These are phyloP conservation scores for Pipa parva DNA, from an alignment of 2,113 vertebrate genomes.

Conservation along the genomic window DNA sequence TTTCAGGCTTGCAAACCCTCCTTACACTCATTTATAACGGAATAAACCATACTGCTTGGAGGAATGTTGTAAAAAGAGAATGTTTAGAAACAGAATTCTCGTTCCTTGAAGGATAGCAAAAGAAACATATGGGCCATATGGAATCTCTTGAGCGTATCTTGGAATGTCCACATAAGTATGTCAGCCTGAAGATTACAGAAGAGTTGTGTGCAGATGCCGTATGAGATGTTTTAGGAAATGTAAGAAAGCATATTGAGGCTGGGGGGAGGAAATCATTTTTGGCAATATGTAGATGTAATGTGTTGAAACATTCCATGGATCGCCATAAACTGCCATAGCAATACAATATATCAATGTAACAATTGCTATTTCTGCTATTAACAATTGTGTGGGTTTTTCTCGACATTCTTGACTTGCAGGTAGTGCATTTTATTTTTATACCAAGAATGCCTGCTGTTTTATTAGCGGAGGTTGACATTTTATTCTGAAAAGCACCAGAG, in stretches of 20 bases:
- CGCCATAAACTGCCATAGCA: constrained; percentile 13
- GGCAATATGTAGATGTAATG: constrained; percentile 18
- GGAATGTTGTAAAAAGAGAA: constrained; percentile 15
- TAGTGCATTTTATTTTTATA: not conserved
- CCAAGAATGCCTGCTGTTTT: not conserved
- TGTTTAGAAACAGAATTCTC: constrained; percentile 22
- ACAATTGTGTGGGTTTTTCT: not conserved
- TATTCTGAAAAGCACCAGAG: too few species aligned
- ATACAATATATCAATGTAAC: not conserved
- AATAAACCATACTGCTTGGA: not conserved
- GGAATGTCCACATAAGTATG: constrained; percentile 26
- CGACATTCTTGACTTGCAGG: not conserved
- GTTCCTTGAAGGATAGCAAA: constrained; percentile 1
- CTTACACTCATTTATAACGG: constrained; percentile 2
- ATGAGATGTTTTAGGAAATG: constrained; percentile 12
- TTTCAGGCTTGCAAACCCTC: constrained; percentile 12
- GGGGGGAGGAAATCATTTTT: constrained; percentile 21
- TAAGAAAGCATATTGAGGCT: constrained; percentile 22
- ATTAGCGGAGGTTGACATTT: too few species aligned
- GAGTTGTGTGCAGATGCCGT: constrained; percentile 29
- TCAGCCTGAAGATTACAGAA: constrained; percentile 19
- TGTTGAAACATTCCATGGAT: constrained; percentile 27
- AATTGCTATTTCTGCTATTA: constrained; percentile 19
- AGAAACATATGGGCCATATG: constrained; percentile 33
- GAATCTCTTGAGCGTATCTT: constrained; percentile 27